Evolutionary conservation across 2,888 invertebrate genomes (phyloP).

Genomic region (Rhagonycha lutea): DNA sequence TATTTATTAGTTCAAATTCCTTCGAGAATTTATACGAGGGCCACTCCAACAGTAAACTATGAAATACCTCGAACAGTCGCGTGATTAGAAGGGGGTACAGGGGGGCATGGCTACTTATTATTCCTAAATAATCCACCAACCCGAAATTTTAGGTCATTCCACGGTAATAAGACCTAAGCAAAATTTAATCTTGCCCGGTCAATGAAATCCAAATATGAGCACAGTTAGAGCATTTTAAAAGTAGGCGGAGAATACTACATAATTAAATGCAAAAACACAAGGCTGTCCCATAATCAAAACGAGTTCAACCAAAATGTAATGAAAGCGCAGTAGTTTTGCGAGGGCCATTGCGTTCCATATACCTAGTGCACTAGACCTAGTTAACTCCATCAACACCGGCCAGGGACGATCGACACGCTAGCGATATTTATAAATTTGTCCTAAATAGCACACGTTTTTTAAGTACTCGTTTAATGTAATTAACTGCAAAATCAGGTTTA

Average conservation of each 20-base stretch:
- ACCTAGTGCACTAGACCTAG: constrained; percentile 59
- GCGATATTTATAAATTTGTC: constrained; percentile 19
- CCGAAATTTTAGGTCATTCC: not conserved
- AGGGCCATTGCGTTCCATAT: constrained; percentile 55
- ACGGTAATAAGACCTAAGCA: not conserved
- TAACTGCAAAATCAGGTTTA: not conserved
- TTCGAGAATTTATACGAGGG: not conserved
- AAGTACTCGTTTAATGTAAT: not conserved
- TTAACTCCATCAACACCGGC: constrained; percentile 31
- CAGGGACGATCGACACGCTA: constrained; percentile 19
- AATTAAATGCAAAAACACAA: constrained; percentile 21
- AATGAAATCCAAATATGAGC: not conserved
- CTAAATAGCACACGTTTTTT: constrained; percentile 1
- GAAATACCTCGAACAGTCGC: no score
- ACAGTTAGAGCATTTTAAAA: not conserved
- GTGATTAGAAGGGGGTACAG: no score
- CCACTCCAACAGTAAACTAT: not conserved
- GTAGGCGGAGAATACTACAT: constrained; percentile 3
- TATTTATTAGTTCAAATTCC: not conserved
- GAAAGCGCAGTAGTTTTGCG: constrained; percentile 18
- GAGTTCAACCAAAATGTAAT: constrained; percentile 20
- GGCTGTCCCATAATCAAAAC: constrained; percentile 15
- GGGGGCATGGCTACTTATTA: no score
- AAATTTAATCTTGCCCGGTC: not conserved
- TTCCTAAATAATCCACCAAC: no score